Evolutionary conservation across 2,888 invertebrate species (phyloP).

Genomic region (Pocota personata): DNA sequence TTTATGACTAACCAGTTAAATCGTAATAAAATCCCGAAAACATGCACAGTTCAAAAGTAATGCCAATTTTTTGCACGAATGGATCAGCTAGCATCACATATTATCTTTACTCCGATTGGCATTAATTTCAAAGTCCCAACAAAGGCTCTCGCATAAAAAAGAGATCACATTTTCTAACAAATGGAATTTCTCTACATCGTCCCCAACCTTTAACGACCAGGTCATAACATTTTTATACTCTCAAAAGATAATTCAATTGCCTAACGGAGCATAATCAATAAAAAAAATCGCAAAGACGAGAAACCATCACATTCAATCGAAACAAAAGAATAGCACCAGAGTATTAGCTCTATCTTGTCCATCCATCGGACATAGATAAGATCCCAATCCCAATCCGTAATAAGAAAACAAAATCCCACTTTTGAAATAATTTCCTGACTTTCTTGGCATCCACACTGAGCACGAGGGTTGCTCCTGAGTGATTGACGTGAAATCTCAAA

Average conservation of each 20-base stretch:
- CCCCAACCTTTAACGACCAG: slow-evolving; percentile 2
- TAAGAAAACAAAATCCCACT: slow-evolving; percentile 25
- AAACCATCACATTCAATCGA: slow-evolving; percentile 36
- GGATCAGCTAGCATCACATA: background rate
- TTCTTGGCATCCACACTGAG: background rate
- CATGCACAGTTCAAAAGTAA: background rate
- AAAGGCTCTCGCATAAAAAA: background rate
- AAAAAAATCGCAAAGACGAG: background rate
- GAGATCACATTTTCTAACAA: background rate
- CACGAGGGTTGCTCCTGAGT: background rate
- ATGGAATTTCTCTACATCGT: background rate
- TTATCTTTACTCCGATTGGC: background rate
- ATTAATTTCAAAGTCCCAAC: slow-evolving; percentile 14
- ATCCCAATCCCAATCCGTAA: slow-evolving; percentile 23
- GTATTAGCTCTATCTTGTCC: slow-evolving; percentile 43
- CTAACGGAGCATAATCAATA: slow-evolving; percentile 11
- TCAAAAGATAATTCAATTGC: slow-evolving; percentile 24
- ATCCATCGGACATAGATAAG: slow-evolving; percentile 49
- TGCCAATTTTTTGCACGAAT: background rate
- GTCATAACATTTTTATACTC: slow-evolving; percentile 4
- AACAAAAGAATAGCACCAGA: slow-evolving; percentile 18
- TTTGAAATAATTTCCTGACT: slow-evolving; percentile 32
- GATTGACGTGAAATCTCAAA: slow-evolving; percentile 32
- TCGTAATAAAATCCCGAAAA: background rate
- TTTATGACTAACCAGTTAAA: background rate